These are phyloP conservation scores for Calvadosia cruxmelitensis DNA, from an alignment of 30 jellyfish, hydroid and myxozoan species.

Conservation along the genomic window DNA sequence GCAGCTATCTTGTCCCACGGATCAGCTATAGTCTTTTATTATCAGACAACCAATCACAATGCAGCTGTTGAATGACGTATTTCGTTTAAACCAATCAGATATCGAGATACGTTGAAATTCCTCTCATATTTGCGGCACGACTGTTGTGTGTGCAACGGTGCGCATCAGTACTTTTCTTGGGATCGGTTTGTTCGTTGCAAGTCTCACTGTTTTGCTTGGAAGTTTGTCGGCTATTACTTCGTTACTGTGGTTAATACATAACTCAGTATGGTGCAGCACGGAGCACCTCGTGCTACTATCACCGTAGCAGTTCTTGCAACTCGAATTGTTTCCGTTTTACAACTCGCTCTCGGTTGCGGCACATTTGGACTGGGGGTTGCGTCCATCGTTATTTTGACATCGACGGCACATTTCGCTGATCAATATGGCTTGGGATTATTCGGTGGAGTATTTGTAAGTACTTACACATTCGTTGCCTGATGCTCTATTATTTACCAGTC, in stretches of 20 bases:
- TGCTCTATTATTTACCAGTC: too few relatives aligned
- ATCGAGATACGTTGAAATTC: background rate
- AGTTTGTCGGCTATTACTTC: background rate
- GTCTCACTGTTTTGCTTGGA: background rate
- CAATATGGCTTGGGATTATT: background rate
- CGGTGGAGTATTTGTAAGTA: background rate
- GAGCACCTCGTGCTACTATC: background rate
- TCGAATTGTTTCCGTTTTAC: background rate
- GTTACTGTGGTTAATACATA: background rate
- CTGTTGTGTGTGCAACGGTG: background rate
- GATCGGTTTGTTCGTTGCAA: background rate
- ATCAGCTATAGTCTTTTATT: too few relatives aligned
- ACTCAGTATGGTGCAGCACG: background rate
- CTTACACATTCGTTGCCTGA: background rate
- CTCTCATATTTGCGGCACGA: background rate
- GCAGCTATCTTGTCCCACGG: too few relatives aligned
- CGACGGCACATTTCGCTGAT: background rate
- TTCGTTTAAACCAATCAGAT: too few relatives aligned
- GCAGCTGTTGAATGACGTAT: too few relatives aligned
- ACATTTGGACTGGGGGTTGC: background rate
- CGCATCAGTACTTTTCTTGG: background rate
- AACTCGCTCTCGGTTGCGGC: background rate
- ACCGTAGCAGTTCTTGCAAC: background rate
- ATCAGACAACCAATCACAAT: too few relatives aligned
- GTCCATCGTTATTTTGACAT: background rate